Conservation (phyloP, 2,888 invertebrate genomes). For the Synergus laeviventris region DNA sequence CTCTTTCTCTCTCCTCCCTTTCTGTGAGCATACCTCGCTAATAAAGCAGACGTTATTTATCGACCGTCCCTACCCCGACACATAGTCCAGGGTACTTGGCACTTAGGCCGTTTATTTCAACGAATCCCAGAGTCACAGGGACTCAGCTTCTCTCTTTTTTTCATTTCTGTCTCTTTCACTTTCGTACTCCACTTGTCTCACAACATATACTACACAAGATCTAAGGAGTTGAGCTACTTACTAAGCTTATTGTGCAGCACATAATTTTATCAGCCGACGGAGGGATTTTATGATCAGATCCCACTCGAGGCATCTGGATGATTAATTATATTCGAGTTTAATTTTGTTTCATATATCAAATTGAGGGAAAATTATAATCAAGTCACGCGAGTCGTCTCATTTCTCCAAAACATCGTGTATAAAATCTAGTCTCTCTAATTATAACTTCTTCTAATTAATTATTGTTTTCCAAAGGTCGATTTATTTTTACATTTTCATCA, state of each 20-base stretch:
- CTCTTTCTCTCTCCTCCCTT: slow-evolving; percentile 54
- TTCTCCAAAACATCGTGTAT: background rate
- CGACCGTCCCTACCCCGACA: slow-evolving; percentile 58
- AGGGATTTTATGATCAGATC: background rate
- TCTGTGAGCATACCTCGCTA: slow-evolving; percentile 65
- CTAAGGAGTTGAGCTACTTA: slow-evolving; percentile 10
- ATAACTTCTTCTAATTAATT: too few species aligned
- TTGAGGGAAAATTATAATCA: background rate
- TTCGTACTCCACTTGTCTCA: slow-evolving; percentile 25
- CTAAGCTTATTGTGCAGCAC: slow-evolving; percentile 28
- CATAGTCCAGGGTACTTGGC: slow-evolving; percentile 61
- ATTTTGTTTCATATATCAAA: background rate
- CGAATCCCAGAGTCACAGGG: slow-evolving; percentile 55
- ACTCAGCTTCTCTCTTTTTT: slow-evolving; percentile 53
- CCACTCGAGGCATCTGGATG: background rate
- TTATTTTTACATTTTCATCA: too few species aligned
- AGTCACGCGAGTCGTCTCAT: background rate
- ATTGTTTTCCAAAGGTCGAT: too few species aligned
- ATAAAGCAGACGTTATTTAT: slow-evolving; percentile 76
- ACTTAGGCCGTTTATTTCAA: slow-evolving; percentile 70
- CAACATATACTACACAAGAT: slow-evolving; percentile 15
- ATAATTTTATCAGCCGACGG: slow-evolving; percentile 42
- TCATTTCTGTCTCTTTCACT: slow-evolving; percentile 41
- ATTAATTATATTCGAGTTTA: slow-evolving; percentile 1
- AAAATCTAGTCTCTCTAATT: too few species aligned